Percentiles rank a stretch among this genome's conserved stretches.
Evolutionary conservation across 2,113 vertebrate genomes (phyloP).

Genomic region (Hoplias malabaricus): DNA sequence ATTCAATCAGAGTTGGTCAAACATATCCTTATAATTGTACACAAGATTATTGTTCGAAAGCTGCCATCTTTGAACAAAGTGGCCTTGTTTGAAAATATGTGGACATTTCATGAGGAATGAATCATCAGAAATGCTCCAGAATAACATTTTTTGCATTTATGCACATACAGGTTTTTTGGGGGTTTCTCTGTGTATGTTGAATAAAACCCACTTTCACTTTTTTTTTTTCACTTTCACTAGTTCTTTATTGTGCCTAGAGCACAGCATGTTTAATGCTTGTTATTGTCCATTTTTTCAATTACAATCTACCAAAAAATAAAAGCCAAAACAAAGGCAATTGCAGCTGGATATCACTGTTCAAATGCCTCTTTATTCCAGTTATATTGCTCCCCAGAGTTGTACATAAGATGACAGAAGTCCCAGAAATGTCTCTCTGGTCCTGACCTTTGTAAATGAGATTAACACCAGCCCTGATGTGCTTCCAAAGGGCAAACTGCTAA

Average conservation of each 20-base stretch:
- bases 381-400: background rate
- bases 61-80: too few species aligned
- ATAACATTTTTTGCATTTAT: too few species aligned
- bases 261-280: background rate
- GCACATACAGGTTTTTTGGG: too few species aligned
- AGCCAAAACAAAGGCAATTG: background rate
- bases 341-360: constrained; percentile 65
- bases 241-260: background rate
- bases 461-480: constrained; percentile 77
- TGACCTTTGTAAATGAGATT: constrained; percentile 94
- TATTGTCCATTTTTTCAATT: background rate
- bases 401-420: constrained; percentile 50
- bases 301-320: background rate
- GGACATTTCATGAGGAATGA: too few species aligned
- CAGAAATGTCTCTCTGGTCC: constrained; percentile 73
- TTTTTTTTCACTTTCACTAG: background rate
- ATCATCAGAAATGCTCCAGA: too few species aligned
- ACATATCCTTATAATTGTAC: too few species aligned
- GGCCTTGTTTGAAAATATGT: too few species aligned
- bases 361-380: constrained; percentile 67
- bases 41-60: too few species aligned
- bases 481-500: constrained; percentile 76
- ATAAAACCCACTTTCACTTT: too few species aligned
- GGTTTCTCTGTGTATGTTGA: too few species aligned
- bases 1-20: too few species aligned